Conservation (phyloP, 2,113 vertebrate genomes). For the Albula glossodonta region DNA sequence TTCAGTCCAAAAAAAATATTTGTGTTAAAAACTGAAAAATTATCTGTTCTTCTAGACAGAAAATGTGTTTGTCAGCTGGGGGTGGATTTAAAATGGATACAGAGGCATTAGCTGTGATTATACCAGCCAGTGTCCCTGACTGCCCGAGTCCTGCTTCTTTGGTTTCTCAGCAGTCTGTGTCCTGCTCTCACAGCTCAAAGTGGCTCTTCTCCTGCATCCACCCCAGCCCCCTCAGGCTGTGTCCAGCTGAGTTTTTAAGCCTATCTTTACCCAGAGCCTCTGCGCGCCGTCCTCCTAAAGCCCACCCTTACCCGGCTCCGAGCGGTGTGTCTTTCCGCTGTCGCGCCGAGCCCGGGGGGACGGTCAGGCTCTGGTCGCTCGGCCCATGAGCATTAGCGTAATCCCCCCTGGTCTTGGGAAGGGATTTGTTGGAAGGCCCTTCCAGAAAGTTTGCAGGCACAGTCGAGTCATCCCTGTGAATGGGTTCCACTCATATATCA, state of each 20-base stretch:
- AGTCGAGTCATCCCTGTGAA: not conserved
- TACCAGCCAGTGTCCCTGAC: not conserved
- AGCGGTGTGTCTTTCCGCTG: not conserved
- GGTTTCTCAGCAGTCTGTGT: not conserved
- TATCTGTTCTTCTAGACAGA: not conserved
- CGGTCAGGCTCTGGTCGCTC: not conserved
- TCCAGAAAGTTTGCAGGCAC: not conserved
- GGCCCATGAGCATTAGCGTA: not conserved
- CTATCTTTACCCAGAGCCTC: not conserved
- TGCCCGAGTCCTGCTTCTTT: not conserved
- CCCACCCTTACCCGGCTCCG: not conserved
- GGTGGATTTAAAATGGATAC: not conserved
- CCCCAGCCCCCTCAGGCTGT: not conserved
- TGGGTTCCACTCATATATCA: not conserved
- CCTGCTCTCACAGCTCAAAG: not conserved
- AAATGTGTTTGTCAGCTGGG: not conserved
- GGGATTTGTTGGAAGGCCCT: not conserved
- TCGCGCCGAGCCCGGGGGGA: not conserved
- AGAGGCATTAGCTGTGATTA: not conserved
- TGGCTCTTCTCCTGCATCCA: not conserved
- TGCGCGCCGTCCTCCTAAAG: not conserved
- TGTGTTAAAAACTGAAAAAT: no score
- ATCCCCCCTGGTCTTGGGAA: not conserved
- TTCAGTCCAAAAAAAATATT: not conserved
- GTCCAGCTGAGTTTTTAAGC: not conserved